Evolutionary conservation across 2,797 vertebrate species (phyloP), one percentile per base, ranked within the genome.

Genomic region (Karalla daura): DNA sequence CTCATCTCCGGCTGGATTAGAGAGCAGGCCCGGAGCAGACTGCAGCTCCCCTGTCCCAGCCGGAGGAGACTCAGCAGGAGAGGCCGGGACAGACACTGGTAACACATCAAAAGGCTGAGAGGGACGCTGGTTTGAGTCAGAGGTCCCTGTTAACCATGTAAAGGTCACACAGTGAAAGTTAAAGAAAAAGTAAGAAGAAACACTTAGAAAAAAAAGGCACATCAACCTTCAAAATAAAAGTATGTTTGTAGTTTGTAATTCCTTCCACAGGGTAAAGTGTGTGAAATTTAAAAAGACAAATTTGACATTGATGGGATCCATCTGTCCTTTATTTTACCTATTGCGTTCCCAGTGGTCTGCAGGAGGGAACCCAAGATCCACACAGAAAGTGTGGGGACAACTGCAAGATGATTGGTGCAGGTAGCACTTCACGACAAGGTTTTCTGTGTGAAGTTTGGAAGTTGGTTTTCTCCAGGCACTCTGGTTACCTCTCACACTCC

Each of bases 1-100:
- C 88, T 90, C 78, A 85, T 89, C 89, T 87, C 88, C 84, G 78
- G 86, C 64, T 77, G 83, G 80, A 81, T 83, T 53, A 74, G 45
- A 49, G 72, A 51, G 72, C 70, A 53, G 53, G 46, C 47, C 66
- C 51, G 54, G 60, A 75, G 56, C 55, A 39, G 55, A 7, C 67
- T 54, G 64, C 77, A 21, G 36, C 52, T 84, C 74, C 74, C 52
- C 44, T 11, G 14, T 66, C 51, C 67, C 33, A 39, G 0, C 51
- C 70, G 69, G 70, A 70, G 70, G 49, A 59, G 18, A 35, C 54
- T 17, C 41, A 30, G 37, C 74, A 36, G 74, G 55, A 39, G 58
- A n/a, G 59, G 55, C 60, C 64, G 21, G 66, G 64, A 58, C 60
- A 21, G 63, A 33, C 43, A 25, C 36, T 6, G 32, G 5, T 1